Conservation (phyloP, 2,797 vertebrate genomes). For the Lithobates pipiens region DNA sequence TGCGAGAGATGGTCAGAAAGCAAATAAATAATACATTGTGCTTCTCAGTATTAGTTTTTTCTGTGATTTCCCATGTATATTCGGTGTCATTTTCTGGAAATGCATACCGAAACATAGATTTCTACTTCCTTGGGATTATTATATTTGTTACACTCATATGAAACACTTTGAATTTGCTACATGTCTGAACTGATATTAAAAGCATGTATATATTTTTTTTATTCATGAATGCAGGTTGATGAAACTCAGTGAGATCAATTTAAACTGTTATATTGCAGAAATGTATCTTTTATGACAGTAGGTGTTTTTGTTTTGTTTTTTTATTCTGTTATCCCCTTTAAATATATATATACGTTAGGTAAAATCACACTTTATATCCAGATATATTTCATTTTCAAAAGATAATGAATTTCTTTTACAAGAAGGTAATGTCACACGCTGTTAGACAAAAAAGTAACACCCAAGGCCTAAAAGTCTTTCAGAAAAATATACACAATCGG, state of each 20-base stretch:
- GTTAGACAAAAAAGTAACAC: neutral
- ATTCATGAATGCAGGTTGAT: slow-evolving; percentile 48
- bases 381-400: neutral
- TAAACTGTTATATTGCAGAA: slow-evolving; percentile 23
- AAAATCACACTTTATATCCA: neutral
- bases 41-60: slow-evolving; percentile 35
- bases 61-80: slow-evolving; percentile 51
- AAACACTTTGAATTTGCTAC: slow-evolving; percentile 34
- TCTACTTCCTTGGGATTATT: slow-evolving; percentile 32
- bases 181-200: slow-evolving; percentile 42
- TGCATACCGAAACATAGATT: slow-evolving; percentile 33
- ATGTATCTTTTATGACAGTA: slow-evolving; percentile 42
- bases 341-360: neutral
- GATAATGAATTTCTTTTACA: neutral
- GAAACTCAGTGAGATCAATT: slow-evolving; percentile 26
- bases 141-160: slow-evolving; percentile 45
- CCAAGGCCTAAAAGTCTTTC: neutral
- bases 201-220: slow-evolving; percentile 35
- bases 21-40: slow-evolving; percentile 51
- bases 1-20: slow-evolving; percentile 42
- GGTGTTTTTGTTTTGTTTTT: neutral
- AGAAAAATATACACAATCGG: neutral
- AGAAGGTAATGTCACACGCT: neutral
- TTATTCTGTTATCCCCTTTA: neutral
- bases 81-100: slow-evolving; percentile 43